These are phyloP conservation scores for Muscina levida DNA, from an alignment of 2,888 invertebrate genomes.

Conservation along the genomic window DNA sequence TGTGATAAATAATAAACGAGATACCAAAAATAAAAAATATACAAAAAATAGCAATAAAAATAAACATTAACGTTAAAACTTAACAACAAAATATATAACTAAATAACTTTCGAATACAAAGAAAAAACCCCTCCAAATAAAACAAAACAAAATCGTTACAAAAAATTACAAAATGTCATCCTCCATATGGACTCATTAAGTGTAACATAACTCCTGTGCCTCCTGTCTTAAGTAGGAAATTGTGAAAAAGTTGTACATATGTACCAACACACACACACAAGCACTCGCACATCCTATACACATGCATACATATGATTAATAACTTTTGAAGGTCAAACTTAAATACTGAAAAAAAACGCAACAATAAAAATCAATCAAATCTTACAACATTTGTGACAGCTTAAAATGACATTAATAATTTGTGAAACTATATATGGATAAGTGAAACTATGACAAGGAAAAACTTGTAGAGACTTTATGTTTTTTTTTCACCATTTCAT, in stretches of 20 bases:
- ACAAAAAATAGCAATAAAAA: constrained; percentile 9
- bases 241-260: background rate
- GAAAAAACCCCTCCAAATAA: background rate
- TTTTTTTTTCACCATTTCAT: background rate
- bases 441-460: background rate
- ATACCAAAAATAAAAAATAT: constrained; percentile 10
- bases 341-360: background rate
- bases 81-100: background rate
- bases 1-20: constrained; percentile 13
- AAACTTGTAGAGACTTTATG: constrained; percentile 15
- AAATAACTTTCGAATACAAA: no score
- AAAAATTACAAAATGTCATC: background rate
- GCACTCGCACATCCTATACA: constrained; percentile 9
- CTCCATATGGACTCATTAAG: background rate
- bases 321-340: constrained; percentile 61
- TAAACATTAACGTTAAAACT: background rate
- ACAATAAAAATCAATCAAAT: background rate
- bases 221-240: background rate
- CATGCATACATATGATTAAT: constrained; percentile 27
- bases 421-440: background rate
- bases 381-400: background rate
- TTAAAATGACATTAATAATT: background rate
- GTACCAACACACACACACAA: constrained; percentile 14
- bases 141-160: background rate
- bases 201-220: background rate